Conservation (phyloP, 2,797 vertebrate species). For the Gallinago solitaria region DNA sequence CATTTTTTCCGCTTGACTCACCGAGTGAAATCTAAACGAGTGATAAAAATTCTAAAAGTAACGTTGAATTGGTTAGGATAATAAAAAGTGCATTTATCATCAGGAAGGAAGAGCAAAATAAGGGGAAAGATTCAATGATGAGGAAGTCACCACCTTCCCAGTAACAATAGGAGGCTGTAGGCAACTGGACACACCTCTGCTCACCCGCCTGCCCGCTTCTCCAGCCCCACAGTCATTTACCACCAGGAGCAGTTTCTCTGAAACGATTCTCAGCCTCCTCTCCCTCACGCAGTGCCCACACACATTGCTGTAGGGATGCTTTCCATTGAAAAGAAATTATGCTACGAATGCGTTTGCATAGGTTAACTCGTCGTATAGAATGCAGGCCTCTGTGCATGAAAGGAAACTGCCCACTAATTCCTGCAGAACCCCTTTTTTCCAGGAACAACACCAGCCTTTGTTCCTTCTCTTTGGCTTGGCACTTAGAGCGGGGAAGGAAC, state of each 20-base stretch:
- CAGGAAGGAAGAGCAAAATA: slow-evolving; percentile 51
- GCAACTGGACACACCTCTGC: neutral
- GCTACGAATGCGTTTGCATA: neutral
- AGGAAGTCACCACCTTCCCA: slow-evolving; percentile 33
- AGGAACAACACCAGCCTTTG: slow-evolving; percentile 50
- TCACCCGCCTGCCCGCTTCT: neutral
- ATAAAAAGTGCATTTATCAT: slow-evolving; percentile 34
- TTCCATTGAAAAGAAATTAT: neutral
- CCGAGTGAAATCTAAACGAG: slow-evolving; percentile 44
- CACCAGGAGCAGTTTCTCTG: neutral
- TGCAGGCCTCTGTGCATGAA: neutral
- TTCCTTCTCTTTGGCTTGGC: slow-evolving; percentile 48
- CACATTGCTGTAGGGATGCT: neutral
- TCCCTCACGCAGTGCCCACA: neutral
- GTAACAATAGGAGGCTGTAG: neutral
- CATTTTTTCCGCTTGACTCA: slow-evolving; percentile 59
- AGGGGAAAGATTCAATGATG: neutral
- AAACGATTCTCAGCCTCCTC: neutral
- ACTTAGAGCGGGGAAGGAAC: neutral
- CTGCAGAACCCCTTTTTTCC: neutral
- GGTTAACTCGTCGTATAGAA: neutral
- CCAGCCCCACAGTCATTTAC: neutral
- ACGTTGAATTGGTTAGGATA: slow-evolving; percentile 10
- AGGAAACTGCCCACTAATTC: neutral
- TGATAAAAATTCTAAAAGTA: slow-evolving; percentile 61